Percentiles rank a stretch among this genome's conserved stretches.
phyloP scores from a whole-genome alignment of 2,888 invertebrate genomes.

The Papilio gigon region DNA sequence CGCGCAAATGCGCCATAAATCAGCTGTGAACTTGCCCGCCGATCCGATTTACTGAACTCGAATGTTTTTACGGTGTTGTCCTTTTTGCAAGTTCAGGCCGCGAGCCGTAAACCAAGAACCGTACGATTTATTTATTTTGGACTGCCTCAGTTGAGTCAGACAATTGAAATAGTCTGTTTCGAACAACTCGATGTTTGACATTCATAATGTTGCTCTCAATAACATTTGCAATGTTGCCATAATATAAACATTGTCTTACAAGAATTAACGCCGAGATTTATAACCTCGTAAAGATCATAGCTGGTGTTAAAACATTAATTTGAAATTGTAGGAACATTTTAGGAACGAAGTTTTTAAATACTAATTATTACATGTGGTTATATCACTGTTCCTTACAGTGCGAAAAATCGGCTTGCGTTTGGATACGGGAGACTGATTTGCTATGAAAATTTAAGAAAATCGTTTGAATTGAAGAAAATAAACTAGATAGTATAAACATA shows the following conservation, averaged over 20 bases:
- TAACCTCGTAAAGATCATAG: slow-evolving; percentile 5
- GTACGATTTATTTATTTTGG: slow-evolving; percentile 33
- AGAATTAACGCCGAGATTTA: slow-evolving; percentile 19
- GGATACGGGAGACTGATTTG: background rate
- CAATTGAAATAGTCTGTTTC: slow-evolving; percentile 34
- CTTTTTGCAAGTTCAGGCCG: slow-evolving; percentile 40
- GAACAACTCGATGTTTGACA: slow-evolving; percentile 14
- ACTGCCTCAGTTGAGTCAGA: slow-evolving; percentile 36
- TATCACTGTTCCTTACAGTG: background rate
- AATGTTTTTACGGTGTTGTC: slow-evolving; percentile 39
- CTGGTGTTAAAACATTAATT: slow-evolving; percentile 8
- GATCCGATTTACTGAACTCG: slow-evolving; percentile 49
- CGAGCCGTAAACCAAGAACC: slow-evolving; percentile 29
- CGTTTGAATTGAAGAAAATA: background rate
- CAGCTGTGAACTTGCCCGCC: slow-evolving; percentile 64
- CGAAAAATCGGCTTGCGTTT: background rate
- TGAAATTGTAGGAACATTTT: background rate
- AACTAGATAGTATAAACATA: slow-evolving; percentile 12
- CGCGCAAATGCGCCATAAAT: slow-evolving; percentile 63
- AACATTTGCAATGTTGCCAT: slow-evolving; percentile 10
- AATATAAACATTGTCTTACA: background rate
- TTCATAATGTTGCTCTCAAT: slow-evolving; percentile 18
- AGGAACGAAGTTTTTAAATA: background rate
- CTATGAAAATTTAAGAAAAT: background rate
- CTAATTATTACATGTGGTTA: slow-evolving; percentile 1